Percentiles rank a stretch among this genome's conserved stretches.
phyloP scores from a whole-genome alignment of 2,113 vertebrate species.

The Lanius ludovicianus region DNA sequence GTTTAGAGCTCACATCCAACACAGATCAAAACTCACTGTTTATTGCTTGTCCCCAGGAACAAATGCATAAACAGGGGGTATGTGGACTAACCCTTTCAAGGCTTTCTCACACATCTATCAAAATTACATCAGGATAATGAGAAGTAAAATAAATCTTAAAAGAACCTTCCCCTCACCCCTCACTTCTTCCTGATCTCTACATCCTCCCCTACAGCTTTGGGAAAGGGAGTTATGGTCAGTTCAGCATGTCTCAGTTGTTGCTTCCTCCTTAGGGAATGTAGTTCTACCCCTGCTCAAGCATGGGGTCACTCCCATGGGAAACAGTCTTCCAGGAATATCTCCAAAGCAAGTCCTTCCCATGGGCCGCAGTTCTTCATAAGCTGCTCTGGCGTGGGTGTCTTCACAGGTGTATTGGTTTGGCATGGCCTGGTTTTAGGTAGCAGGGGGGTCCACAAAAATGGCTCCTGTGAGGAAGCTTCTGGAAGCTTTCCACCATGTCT shows the following conservation, averaged over 20 bases:
- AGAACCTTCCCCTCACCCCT: not conserved
- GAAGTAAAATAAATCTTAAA: not conserved
- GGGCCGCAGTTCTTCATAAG: not conserved
- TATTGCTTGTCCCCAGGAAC: not conserved
- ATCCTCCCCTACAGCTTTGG: accelerated
- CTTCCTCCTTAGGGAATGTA: not conserved
- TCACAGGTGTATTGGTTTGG: not conserved
- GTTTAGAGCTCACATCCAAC: not conserved
- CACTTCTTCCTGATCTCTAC: not conserved
- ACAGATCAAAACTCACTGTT: not conserved
- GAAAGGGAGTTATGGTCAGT: not conserved
- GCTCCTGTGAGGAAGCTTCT: not conserved
- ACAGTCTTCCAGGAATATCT: not conserved
- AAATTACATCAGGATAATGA: not conserved
- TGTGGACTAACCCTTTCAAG: not conserved
- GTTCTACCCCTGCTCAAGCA: not conserved
- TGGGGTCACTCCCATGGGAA: accelerated
- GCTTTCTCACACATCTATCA: not conserved
- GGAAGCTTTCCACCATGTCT: not conserved
- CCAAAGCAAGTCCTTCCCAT: not conserved
- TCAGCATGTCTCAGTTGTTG: not conserved
- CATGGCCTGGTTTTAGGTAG: not conserved
- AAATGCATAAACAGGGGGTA: not conserved
- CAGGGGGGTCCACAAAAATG: not conserved
- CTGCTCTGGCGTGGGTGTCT: accelerated